These are phyloP conservation scores for Piliocolobus tephrosceles DNA, from an alignment of 2,113 vertebrate genomes.

Conservation along the genomic window DNA sequence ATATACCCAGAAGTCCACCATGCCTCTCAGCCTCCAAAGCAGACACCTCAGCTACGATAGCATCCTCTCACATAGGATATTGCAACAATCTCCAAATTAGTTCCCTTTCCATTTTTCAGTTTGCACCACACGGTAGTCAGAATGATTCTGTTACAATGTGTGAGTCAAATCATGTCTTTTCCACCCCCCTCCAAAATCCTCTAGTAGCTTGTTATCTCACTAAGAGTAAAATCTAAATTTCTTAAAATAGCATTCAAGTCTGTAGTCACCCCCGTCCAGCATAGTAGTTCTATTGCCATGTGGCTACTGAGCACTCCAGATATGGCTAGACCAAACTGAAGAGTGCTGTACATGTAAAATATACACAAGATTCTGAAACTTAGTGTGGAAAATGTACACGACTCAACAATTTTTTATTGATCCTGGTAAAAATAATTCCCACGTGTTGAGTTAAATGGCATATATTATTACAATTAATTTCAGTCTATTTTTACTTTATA, in stretches of 20 bases:
- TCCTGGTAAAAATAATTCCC: background rate
- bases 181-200: background rate
- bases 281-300: background rate
- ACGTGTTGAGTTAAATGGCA: background rate
- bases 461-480: background rate
- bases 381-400: background rate
- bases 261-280: background rate
- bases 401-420: background rate
- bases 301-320: background rate
- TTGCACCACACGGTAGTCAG: background rate
- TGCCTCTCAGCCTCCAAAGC: background rate
- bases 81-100: background rate
- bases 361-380: background rate
- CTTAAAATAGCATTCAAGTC: background rate
- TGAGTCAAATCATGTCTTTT: background rate
- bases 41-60: background rate
- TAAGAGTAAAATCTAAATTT: background rate
- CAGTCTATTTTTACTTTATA: background rate
- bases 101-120: background rate
- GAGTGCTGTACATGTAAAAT: background rate
- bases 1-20: background rate
- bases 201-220: background rate
- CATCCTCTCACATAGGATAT: background rate
- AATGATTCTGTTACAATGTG: background rate
- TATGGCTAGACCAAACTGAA: background rate